Conservation (phyloP, 2,113 vertebrate species). For the Phaetusa simplex region DNA sequence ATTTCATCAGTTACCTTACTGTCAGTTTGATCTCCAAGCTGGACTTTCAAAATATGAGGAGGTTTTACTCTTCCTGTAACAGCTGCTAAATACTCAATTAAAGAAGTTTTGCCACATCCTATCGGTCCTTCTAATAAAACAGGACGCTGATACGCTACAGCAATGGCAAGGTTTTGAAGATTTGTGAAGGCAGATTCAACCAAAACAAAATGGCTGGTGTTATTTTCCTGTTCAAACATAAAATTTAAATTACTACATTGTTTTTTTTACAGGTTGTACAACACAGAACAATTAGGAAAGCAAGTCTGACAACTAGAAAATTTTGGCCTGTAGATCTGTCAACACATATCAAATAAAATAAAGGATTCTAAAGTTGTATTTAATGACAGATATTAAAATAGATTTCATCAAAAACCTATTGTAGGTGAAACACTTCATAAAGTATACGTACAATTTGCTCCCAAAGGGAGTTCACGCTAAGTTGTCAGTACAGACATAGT, state of each 20-base stretch:
- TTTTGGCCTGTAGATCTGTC: not conserved
- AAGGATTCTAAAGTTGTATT: not conserved
- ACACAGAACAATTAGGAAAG: not conserved
- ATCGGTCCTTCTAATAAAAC: constrained; percentile 96
- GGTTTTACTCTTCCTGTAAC: constrained; percentile 86
- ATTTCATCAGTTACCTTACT: constrained; percentile 85
- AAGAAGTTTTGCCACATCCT: constrained; percentile 92
- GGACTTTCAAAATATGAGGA: constrained; percentile 91
- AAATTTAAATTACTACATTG: not conserved
- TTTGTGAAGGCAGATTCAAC: constrained; percentile 88
- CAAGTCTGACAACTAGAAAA: not conserved
- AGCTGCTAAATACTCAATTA: constrained; percentile 88
- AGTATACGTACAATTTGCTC: not conserved
- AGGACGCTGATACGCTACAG: constrained; percentile 87
- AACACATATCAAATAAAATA: not conserved
- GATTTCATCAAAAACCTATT: not conserved
- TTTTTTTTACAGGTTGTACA: not conserved
- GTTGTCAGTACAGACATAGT: not conserved
- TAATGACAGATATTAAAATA: not conserved
- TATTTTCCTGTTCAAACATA: constrained; percentile 51
- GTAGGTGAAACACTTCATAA: not conserved
- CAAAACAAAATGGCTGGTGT: constrained; percentile 76
- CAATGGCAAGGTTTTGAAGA: constrained; percentile 89
- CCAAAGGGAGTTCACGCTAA: not conserved
- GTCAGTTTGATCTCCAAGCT: constrained; percentile 97